These are phyloP conservation scores for Liolophura sinensis DNA, from an alignment of 1,140 invertebrate species.

Conservation along the genomic window DNA sequence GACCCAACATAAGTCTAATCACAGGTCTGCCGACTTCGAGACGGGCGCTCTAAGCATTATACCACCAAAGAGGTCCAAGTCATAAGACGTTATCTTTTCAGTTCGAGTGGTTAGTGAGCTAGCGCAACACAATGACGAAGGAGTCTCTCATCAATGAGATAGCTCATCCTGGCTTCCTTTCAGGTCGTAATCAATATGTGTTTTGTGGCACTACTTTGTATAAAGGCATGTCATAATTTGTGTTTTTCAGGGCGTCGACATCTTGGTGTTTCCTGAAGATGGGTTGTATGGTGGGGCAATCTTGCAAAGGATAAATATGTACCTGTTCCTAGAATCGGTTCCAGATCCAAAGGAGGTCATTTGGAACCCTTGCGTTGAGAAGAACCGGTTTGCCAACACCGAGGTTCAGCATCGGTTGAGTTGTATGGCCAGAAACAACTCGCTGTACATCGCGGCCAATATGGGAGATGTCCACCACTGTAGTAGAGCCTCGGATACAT, in stretches of 20 bases:
- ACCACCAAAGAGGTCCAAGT: neutral
- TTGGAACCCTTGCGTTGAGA: slow-evolving; percentile 37
- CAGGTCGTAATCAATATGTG: neutral
- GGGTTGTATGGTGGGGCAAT: slow-evolving; percentile 59
- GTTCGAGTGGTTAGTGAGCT: too few species aligned
- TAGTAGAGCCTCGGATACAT: slow-evolving; percentile 49
- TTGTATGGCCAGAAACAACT: slow-evolving; percentile 62
- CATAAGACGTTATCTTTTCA: too few species aligned
- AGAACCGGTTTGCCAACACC: slow-evolving; percentile 9
- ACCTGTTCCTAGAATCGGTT: slow-evolving; percentile 37
- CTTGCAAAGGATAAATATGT: slow-evolving; percentile 15
- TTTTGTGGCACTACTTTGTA: neutral
- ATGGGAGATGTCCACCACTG: slow-evolving; percentile 69
- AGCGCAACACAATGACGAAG: too few species aligned
- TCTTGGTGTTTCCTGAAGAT: slow-evolving; percentile 83
- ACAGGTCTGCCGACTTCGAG: too few species aligned
- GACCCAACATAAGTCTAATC: too few species aligned
- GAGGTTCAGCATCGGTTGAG: slow-evolving; percentile 52
- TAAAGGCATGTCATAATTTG: slow-evolving; percentile 5
- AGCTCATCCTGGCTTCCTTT: too few species aligned
- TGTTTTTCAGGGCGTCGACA: slow-evolving; percentile 67
- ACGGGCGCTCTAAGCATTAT: neutral
- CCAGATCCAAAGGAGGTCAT: slow-evolving; percentile 25
- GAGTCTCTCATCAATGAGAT: neutral
- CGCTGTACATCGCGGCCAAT: slow-evolving; percentile 73